Evolutionary conservation across 2,113 vertebrate genomes (phyloP).

Genomic region (Ageneiosus marmoratus): DNA sequence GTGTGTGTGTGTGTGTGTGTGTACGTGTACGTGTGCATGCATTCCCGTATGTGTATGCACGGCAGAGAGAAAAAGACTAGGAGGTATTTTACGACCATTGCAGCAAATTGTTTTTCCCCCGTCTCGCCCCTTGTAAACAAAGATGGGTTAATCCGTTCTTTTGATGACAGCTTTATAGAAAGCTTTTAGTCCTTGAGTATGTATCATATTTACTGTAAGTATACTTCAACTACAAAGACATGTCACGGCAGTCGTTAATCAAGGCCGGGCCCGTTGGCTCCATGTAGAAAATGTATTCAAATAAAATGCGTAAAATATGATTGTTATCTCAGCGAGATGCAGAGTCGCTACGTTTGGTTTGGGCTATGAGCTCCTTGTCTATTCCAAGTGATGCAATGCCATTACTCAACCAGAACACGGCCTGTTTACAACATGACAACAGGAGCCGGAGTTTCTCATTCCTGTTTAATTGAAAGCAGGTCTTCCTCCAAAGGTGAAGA

Average conservation of each 20-base stretch:
- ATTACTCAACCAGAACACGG: conserved; percentile 56
- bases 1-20: conserved; percentile 6
- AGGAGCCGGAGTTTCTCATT: conserved; percentile 69
- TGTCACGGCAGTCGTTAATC: conserved; percentile 65
- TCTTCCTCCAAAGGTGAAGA: conserved; percentile 67
- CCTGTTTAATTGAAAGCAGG: conserved; percentile 75
- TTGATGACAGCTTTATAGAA: conserved; percentile 81
- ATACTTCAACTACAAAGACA: conserved; percentile 75
- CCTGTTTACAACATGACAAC: conserved; percentile 74
- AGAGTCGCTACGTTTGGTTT: conserved; percentile 36
- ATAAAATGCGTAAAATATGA: conserved; percentile 65
- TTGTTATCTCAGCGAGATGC: conserved; percentile 52
- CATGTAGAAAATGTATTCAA: conserved; percentile 65
- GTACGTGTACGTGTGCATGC: conserved; percentile 49
- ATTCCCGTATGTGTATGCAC: conserved; percentile 56
- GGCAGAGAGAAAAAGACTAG: conserved; percentile 54
- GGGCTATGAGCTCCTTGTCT: conserved; percentile 23
- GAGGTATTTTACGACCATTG: conserved; percentile 73
- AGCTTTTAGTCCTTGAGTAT: conserved; percentile 81
- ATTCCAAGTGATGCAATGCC: conserved; percentile 62
- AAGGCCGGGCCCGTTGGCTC: conserved; percentile 63
- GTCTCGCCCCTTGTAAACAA: conserved; percentile 80
- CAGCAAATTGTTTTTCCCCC: conserved; percentile 76
- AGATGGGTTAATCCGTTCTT: conserved; percentile 80
- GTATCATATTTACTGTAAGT: conserved; percentile 85